Conservation (phyloP, 1,140 invertebrate genomes). For the Drosophila chauvacae region DNA sequence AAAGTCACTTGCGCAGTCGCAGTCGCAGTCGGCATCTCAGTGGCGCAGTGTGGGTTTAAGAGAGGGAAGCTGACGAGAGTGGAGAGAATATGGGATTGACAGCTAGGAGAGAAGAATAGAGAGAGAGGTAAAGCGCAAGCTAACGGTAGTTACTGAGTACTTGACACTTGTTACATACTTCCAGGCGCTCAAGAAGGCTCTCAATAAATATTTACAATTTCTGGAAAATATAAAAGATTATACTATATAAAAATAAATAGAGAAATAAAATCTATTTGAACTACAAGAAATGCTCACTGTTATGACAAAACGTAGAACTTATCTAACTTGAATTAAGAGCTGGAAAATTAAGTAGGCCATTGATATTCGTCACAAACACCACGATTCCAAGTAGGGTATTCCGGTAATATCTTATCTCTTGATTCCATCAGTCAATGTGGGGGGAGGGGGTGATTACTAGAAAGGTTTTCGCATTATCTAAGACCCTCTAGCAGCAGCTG, state of each 20-base stretch:
- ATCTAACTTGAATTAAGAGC: no score
- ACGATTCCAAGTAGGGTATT: slow-evolving; percentile 7
- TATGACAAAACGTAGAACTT: not conserved
- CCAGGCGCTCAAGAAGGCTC: not conserved
- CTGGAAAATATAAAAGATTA: not conserved
- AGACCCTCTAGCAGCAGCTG: not conserved
- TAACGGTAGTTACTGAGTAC: slow-evolving; percentile 2
- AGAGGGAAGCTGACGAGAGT: slow-evolving; percentile 3
- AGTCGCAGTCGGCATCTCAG: slow-evolving; percentile 8
- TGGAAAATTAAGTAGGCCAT: not conserved
- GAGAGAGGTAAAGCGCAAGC: not conserved
- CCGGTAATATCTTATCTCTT: slow-evolving; percentile 21
- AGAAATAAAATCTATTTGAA: not conserved
- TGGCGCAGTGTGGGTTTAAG: slow-evolving; percentile 67
- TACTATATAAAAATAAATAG: not conserved
- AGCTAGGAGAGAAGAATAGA: not conserved
- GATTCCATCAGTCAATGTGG: slow-evolving; percentile 30
- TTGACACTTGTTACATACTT: not conserved
- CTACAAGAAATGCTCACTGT: not conserved
- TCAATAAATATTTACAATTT: not conserved
- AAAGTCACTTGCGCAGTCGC: slow-evolving; percentile 67
- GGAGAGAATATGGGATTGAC: not conserved
- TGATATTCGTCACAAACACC: not conserved
- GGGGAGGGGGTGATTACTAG: slow-evolving; percentile 12
- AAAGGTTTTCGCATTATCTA: slow-evolving; percentile 44